phyloP scores from a whole-genome alignment of 2,113 vertebrate genomes.

The Alaudala cheleensis region DNA sequence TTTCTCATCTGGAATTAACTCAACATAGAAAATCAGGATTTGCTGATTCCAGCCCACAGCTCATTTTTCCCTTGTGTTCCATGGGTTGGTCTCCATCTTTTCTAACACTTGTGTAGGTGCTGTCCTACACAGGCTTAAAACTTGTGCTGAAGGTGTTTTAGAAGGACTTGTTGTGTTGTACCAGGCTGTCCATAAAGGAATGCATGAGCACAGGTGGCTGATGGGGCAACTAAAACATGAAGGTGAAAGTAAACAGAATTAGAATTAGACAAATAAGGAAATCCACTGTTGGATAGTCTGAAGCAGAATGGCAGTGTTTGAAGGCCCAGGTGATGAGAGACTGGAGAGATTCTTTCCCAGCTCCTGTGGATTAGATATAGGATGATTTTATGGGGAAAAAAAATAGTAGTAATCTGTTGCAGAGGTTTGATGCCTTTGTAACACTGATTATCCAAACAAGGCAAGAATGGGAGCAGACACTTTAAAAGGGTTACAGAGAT shows the following conservation, averaged over 20 bases:
- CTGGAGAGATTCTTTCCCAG: background rate
- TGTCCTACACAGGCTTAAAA: background rate
- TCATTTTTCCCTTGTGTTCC: background rate
- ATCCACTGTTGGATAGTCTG: background rate
- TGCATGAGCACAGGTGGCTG: background rate
- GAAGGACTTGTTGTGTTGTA: background rate
- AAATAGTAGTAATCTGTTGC: background rate
- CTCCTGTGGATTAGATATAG: background rate
- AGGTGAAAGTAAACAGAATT: background rate
- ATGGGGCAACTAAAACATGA: background rate
- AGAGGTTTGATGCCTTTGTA: background rate
- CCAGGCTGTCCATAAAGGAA: fast-evolving
- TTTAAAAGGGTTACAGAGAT: background rate
- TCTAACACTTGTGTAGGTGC: background rate
- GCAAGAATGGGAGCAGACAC: background rate
- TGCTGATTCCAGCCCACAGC: background rate
- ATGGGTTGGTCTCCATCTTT: background rate
- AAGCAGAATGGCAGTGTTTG: background rate
- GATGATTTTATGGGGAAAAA: background rate
- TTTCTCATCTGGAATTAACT: background rate
- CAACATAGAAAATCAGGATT: background rate
- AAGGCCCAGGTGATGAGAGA: background rate
- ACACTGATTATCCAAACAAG: background rate
- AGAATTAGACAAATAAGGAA: background rate
- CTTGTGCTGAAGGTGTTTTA: background rate